Base-by-base conservation (phyloP, 2,888 invertebrate genomes). In the Platynereis dumerilii region DNA sequence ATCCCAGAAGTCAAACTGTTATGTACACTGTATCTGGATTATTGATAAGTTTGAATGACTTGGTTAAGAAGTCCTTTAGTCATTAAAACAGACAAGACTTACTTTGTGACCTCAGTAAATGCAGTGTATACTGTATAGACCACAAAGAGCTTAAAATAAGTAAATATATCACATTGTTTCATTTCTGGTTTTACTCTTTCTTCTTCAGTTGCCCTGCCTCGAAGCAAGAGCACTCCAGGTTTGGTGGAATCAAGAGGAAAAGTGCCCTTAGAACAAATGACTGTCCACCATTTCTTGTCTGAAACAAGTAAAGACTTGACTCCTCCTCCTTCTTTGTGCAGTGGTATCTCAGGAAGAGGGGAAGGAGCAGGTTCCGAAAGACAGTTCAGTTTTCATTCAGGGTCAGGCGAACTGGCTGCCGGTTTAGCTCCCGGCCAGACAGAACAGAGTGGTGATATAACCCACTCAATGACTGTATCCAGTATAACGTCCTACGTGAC, bases 171-270 rank as follows among this genome's bases (percentile, higher is more conserved):
- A 34, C 34, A 34, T 7, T n/a, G n/a, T 34, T 34, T 34, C 34
- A 34, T 34, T 7, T 34, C 12, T 34, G 34, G 5, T 7, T 34
- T 34, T 5, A 10, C 17, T n/a, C 3, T 48, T 20, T 48, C 44
- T 28, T n/a, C 85, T 86, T 74, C 87, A 94, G 94, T 93, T 86
- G 93, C 94, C 77, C 91, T 96, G 91, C 93, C 95, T 78, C 90
- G 96, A 80, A 94, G 96, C 85, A 93, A 93, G 83, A 96, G 96
- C 77, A 96, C 97, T 67, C 96, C 97, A 17, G 96, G 96, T 55
- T 88, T 96, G 77, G 92, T 97, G 76, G 96, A 97, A 86, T 94
- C 95, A 66, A 89, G 90, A 76, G 96, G 96, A 67, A 91, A 93
- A 79, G 89, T 94, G 74, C 91, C 96, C 1, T 63, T 83, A 59